Conservation (phyloP, 2,888 invertebrate species). For the Harpagoxenus sublaevis region DNA sequence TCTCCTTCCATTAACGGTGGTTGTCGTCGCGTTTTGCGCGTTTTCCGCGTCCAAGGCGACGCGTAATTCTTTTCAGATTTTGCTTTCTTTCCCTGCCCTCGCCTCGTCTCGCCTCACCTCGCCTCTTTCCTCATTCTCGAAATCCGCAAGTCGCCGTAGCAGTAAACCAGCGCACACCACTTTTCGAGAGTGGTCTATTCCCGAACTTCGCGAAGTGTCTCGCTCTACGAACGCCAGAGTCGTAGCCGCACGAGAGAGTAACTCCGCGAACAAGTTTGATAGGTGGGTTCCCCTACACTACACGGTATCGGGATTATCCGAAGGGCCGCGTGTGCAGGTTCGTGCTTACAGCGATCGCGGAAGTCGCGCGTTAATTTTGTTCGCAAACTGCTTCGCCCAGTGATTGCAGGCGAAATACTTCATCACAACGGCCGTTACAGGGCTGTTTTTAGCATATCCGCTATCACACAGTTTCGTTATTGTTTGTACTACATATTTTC, state of each 20-base stretch:
- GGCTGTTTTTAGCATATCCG: conserved; percentile 14
- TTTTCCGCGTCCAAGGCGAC: neutral
- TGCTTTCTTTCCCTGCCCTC: neutral
- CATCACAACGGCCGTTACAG: conserved; percentile 22
- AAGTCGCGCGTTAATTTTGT: conserved; percentile 55
- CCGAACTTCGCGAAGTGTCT: conserved; percentile 58
- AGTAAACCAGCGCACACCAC: conserved; percentile 45
- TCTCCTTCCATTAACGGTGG: conserved; percentile 16
- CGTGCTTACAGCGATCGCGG: conserved; percentile 52
- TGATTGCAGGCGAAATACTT: conserved; percentile 18
- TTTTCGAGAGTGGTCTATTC: conserved; percentile 49
- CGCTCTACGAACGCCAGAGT: conserved; percentile 43
- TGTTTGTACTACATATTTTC: neutral
- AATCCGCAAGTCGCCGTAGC: conserved; percentile 23
- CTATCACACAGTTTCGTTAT: neutral
- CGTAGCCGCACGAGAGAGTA: conserved; percentile 44
- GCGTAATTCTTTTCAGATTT: neutral
- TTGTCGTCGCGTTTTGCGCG: neutral
- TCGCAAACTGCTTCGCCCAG: conserved; percentile 44
- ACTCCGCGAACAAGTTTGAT: conserved; percentile 63
- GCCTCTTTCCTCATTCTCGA: neutral
- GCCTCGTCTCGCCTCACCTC: neutral
- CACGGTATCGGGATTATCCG: conserved; percentile 61
- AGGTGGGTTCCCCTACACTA: conserved; percentile 39
- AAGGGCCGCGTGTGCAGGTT: conserved; percentile 44